Percentiles rank a stretch among this genome's conserved stretches.
phyloP scores from a whole-genome alignment of 1,140 invertebrate genomes.

The Sweltsa coloradensis region DNA sequence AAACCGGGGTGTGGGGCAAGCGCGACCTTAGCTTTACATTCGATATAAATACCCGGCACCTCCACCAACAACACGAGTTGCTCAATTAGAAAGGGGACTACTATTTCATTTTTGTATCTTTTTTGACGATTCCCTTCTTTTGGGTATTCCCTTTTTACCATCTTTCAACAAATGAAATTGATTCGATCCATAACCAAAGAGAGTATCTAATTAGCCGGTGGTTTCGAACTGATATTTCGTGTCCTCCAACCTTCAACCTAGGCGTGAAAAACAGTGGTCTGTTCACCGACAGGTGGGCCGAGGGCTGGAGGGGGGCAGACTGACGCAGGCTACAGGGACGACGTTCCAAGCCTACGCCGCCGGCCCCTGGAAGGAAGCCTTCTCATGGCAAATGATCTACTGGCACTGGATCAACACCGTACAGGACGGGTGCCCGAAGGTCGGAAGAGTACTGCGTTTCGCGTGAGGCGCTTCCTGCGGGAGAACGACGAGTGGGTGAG shows the following conservation, averaged over 20 bases:
- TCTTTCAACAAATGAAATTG: no score
- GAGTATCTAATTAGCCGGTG: no score
- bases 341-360: slow-evolving; percentile 68
- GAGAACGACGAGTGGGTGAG: slow-evolving; percentile 50
- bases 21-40: no score
- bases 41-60: no score
- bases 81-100: no score
- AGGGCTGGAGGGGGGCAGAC: slow-evolving; percentile 31
- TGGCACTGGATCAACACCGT: slow-evolving; percentile 71
- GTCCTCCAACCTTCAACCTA: background rate
- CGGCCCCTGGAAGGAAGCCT: slow-evolving; percentile 74
- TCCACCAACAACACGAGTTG: no score
- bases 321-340: slow-evolving; percentile 22
- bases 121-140: background rate
- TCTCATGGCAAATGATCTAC: slow-evolving; percentile 70
- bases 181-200: no score
- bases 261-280: background rate
- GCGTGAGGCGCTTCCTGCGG: slow-evolving; percentile 49
- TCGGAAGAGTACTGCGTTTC: slow-evolving; percentile 52
- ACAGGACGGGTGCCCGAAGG: slow-evolving; percentile 47
- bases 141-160: no score
- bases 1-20: no score
- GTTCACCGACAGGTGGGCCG: slow-evolving; percentile 34
- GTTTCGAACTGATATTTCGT: background rate
- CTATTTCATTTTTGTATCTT: no score